Evolutionary conservation across 2,797 vertebrate genomes (phyloP), one percentile per base, ranked within the genome.

Genomic region (Chanos chanos): DNA sequence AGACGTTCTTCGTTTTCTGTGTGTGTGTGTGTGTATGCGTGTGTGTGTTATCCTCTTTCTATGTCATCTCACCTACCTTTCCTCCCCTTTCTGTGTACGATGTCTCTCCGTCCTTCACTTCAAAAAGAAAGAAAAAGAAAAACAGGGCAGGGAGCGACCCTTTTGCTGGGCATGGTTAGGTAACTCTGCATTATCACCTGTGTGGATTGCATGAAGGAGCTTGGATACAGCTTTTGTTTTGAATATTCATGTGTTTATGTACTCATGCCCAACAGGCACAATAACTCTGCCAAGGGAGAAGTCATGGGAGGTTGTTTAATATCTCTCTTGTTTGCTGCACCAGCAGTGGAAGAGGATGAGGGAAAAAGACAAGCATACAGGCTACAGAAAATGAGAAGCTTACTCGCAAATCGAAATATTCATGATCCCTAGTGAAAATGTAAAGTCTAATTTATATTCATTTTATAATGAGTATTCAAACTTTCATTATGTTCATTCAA

Each of bases 241-340:
- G 64, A 76, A 76, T 71, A 76, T 77, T 75, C 72, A 73, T 62
- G 61, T 62, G 48, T 71, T 71, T 59, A 51, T 48, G 61, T 62
- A 59, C 69, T 67, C 45, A 51, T 48, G 55, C 61, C 71, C 56
- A 62, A 47, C 41, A 39, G 50, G 41, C 65, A 48, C 47, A 56
- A 70, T 28, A 8, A 54, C 68, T 55, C 31, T 71, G 54, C 41
- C 13, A 12, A 9, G 21, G 33, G 56, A 58, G 36, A 64, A 44
- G 28, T 67, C 28, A 51, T 28, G 18, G 49, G 53, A 62, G 61
- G 44, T 10, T 15, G 40, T 58, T 59, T 56, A 68, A 65, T 69
- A 66, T 69, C 53, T 37, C 59, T 53, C 45, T 36, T 39, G 45
- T 69, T 78, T 55, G 34, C 25, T 13, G 25, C 31, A 45, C 25